Base-by-base conservation (phyloP, 2,888 invertebrate species). In the Cerastoderma edule region DNA sequence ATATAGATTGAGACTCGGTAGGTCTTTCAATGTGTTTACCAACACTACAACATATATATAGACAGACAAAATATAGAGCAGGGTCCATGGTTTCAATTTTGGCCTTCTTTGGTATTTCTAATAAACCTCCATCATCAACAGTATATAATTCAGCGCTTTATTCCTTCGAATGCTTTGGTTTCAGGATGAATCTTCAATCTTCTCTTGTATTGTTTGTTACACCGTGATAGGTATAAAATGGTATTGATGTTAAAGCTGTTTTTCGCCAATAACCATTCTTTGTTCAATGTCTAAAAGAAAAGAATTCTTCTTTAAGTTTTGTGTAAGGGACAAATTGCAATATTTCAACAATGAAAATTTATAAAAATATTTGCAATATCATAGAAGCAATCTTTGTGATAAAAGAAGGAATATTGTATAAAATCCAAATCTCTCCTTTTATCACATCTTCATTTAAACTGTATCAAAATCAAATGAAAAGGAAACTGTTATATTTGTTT, bases 1-100 rank as follows among this genome's bases (percentile, higher is more conserved):
- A 56, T 56, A 60, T 54, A 67, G 44, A 63, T 22, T 70, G 70
- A 70, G 70, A 70, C 70, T 70, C 70, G 28, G 10, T 33, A 63
- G 44, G 44, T 44, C 54, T 56, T 46, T 65, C 39, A 39, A 39
- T 8, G 16, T 39, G 8, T 39, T 3, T n/a, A 60, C n/a, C 27
- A 60, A 60, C 39, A 39, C 33, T 60, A 60, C 60, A 39, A 60
- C 60, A 60, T 39, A n/a, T 19, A 39, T 27, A 60, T 22, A 39
- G 60, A 60, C 60, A 60, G 60, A 60, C 60, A 60, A 32, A 60
- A 60, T 60, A 39, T 60, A 60, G 19, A 60, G 39, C 24, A 22
- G 35, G n/a, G 35, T 50, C 50, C 60, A 22, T 35, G 60, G 39
- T 60, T 60, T 60, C 22, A n/a, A n/a, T 60, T 60, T 60, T 60